Evolutionary conservation across 2,797 vertebrate species (phyloP).

Genomic region (Dendrocincla fuliginosa): DNA sequence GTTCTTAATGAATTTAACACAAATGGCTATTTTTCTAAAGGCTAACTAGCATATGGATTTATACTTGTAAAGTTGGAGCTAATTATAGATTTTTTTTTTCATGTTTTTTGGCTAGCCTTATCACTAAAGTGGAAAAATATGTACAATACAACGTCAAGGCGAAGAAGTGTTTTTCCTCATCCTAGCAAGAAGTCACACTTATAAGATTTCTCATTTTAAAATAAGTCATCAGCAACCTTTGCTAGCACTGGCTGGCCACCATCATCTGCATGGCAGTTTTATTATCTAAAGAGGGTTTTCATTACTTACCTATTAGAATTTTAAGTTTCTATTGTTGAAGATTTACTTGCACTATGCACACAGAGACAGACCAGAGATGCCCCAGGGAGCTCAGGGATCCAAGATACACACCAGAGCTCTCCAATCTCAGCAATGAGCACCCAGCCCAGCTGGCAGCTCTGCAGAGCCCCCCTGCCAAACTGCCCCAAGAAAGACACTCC

Average conservation of each 20-base stretch:
- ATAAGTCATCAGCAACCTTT: not conserved
- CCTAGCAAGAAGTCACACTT: not conserved
- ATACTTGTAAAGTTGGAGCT: not conserved
- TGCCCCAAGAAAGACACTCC: not conserved
- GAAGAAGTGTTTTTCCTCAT: constrained; percentile 22
- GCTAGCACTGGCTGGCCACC: not conserved
- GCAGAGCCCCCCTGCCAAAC: not conserved
- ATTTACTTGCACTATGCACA: not conserved
- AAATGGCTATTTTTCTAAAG: constrained; percentile 12
- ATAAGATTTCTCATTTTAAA: not conserved
- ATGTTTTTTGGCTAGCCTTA: not conserved
- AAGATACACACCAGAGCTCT: not conserved
- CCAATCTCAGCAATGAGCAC: not conserved
- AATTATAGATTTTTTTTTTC: not conserved
- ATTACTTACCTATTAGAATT: not conserved
- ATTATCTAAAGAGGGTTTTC: not conserved
- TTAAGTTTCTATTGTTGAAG: not conserved
- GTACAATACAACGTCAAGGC: not conserved
- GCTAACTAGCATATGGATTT: constrained; percentile 4
- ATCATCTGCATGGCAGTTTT: not conserved
- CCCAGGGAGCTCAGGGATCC: not conserved
- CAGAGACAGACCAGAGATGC: not conserved
- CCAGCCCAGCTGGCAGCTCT: not conserved
- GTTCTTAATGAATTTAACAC: constrained; percentile 36
- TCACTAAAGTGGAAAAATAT: not conserved